Evolutionary conservation across 2,113 vertebrate genomes (phyloP).

Genomic region (Takifugu flavidus): DNA sequence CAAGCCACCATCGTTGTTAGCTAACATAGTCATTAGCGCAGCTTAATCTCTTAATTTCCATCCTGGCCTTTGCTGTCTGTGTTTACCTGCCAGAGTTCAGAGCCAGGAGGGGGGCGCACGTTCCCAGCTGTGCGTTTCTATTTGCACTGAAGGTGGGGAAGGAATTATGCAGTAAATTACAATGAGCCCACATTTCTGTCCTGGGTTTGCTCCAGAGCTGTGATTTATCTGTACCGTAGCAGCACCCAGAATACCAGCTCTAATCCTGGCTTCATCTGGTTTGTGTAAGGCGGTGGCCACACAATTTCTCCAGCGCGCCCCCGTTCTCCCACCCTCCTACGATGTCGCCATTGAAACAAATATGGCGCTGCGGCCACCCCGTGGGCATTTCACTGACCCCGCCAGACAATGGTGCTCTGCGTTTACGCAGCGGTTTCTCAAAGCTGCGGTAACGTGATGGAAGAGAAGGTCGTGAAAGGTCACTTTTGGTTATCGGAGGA

Average conservation of each 20-base stretch:
- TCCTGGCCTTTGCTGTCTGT: not conserved
- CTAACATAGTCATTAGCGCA: no score
- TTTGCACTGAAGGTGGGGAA: constrained; percentile 7
- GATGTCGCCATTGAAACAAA: constrained; percentile 57
- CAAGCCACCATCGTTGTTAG: no score
- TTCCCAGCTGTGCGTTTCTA: constrained; percentile 17
- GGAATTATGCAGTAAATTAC: constrained; percentile 30
- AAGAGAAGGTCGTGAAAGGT: constrained; percentile 20
- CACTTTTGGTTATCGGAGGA: constrained; percentile 35
- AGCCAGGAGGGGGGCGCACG: constrained; percentile 11
- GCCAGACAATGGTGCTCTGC: constrained; percentile 61
- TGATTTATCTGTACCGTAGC: constrained; percentile 49
- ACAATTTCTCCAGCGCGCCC: constrained; percentile 41
- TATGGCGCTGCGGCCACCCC: constrained; percentile 59
- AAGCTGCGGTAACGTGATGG: constrained; percentile 43
- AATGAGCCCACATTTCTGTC: constrained; percentile 43
- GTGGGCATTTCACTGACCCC: constrained; percentile 47
- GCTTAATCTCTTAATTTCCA: no score
- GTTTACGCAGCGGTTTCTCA: constrained; percentile 39
- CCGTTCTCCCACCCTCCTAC: constrained; percentile 42
- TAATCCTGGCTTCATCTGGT: constrained; percentile 67
- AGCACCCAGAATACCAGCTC: constrained; percentile 60
- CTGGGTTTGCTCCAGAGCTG: constrained; percentile 43
- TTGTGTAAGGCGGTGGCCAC: constrained; percentile 64
- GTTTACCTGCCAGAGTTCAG: constrained; percentile 14